Conservation (phyloP, 2,797 vertebrate species). For the Mionectes olivaceus region DNA sequence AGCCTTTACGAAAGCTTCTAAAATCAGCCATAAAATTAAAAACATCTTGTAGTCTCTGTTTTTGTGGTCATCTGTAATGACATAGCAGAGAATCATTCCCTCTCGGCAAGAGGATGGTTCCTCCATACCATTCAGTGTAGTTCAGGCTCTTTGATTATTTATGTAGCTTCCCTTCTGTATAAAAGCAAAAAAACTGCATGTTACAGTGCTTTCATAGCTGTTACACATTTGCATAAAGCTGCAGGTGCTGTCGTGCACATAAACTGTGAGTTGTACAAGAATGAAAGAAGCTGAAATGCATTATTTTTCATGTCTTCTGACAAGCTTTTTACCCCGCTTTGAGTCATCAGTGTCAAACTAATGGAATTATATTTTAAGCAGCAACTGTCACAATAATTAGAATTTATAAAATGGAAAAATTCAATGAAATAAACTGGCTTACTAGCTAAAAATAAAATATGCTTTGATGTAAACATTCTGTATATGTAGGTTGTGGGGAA, state of each 20-base stretch:
- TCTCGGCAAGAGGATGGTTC: rapidly evolving
- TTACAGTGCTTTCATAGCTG: background rate
- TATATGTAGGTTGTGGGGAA: background rate
- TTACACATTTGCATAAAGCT: background rate
- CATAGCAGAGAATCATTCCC: background rate
- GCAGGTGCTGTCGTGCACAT: background rate
- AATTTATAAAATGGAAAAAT: background rate
- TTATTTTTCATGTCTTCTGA: background rate
- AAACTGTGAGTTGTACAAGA: background rate
- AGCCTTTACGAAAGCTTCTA: background rate
- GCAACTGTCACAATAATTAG: background rate
- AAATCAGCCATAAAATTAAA: slow-evolving; percentile 39
- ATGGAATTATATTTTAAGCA: background rate
- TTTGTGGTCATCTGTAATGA: background rate
- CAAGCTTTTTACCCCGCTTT: background rate
- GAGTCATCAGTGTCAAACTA: background rate
- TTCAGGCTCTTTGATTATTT: background rate
- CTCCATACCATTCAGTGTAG: rapidly evolving
- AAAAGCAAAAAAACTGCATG: background rate
- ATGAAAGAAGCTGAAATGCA: background rate
- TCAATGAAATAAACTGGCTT: background rate
- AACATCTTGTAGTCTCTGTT: background rate
- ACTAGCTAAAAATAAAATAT: background rate
- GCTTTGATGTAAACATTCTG: background rate
- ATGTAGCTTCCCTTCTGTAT: background rate